Base-by-base conservation (phyloP, 2,797 vertebrate species). In the Eurystomus glaucurus region DNA sequence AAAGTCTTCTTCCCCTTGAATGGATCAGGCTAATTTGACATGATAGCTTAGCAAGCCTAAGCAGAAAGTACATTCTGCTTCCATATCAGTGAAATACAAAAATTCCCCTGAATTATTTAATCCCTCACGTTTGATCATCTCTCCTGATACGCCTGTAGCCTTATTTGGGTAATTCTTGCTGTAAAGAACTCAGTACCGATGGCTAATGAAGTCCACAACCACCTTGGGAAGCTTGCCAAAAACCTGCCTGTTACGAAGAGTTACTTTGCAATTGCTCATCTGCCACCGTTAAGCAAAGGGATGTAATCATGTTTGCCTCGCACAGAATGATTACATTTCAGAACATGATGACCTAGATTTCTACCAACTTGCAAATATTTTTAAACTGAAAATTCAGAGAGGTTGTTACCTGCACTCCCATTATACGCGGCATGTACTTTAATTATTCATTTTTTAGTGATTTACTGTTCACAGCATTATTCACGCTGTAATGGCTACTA, bases 321-420 rank as follows among this genome's bases (percentile, higher is more conserved):
- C 58, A 79, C 21, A 11, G 85, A 88, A 88, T 82, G 54, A 79
- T 69, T 84, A 48, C 0, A 62, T 93, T 79, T 88, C 88, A 79
- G 90, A 93, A 95, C 82, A 70, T 0, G 6, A 37, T 76, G 93
- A 94, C 91, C 80, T 37, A 78, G 85, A 91, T 93, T 88, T 94
- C 70, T 41, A 48, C 46, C 51, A 58, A 84, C 61, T 66, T 82
- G 76, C 21, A 41, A 72, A 65, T 41, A 66, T 62, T 81, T 94
- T 76, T 33, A 14, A 51, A 50, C 18, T 61, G 33, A 35, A 41
- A 64, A n/a, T 68, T 37, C 18, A 20, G 43, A 52, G 18, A 75
- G 12, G 25, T 62, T 82, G 62, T 64, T 88, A 65, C 37, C 58
- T 68, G 1, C 39, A n/a, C 37, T 77, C 78, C 35, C 57, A 22